Evolutionary conservation across 2,888 invertebrate genomes (phyloP), one percentile per base, ranked within the genome.

Genomic region (Agriopis leucophaearia): DNA sequence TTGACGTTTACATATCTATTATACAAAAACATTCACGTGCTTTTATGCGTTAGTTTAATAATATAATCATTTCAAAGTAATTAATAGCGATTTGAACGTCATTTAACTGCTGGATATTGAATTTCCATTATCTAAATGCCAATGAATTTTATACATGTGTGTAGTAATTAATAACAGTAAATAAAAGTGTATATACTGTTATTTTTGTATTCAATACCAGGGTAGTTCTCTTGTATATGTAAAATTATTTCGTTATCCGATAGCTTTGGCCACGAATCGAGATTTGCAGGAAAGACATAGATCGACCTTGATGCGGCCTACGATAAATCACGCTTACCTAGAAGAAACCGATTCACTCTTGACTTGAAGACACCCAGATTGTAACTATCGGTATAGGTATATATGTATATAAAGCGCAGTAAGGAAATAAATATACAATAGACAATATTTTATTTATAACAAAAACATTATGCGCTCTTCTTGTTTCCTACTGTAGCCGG

Each of bases 351-450:
- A n/a, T n/a, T n/a, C n/a, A n/a, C n/a, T n/a, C n/a, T n/a, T n/a
- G n/a, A n/a, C n/a, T n/a, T n/a, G n/a, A n/a, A n/a, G n/a, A n/a
- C n/a, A n/a, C n/a, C n/a, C n/a, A n/a, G n/a, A n/a, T n/a, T n/a
- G n/a, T 55, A 60, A n/a, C 48, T 54, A 44, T 59, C 60, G 61
- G 61, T 58, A 71, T 75, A 72, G 27, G 27, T 27, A 27, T 5
- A 3, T 27, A 27, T 27, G 5, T 4, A 5, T 27, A 78, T 69
- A 71, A 75, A 71, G 77, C 74, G 75, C 71, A 73, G 79, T 75
- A 78, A 77, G 78, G 80, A 80, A 82, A 79, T 78, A 75, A 77
- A 18, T n/a, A n/a, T n/a, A n/a, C n/a, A n/a, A n/a, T n/a, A n/a
- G n/a, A n/a, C n/a, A n/a, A n/a, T n/a, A n/a, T n/a, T n/a, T n/a